Evolutionary conservation across 30 jellyfish, hydroid and myxozoan species (phyloP).

Genomic region (Cassiopea andromeda): DNA sequence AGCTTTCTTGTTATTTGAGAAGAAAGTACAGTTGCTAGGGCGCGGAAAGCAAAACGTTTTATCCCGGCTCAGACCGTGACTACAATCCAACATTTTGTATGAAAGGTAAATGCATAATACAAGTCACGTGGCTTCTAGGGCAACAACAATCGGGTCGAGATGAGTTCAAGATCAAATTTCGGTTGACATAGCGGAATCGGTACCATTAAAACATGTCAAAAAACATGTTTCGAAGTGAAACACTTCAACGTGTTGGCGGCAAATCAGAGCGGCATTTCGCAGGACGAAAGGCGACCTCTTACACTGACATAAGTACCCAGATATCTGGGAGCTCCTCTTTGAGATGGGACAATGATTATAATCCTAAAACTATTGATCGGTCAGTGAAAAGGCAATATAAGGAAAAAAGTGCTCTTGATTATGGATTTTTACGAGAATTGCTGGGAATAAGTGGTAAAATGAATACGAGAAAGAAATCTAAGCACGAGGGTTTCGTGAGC

Average conservation of each 20-base stretch:
- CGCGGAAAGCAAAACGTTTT: not conserved
- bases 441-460: constrained; percentile 44
- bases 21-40: not conserved
- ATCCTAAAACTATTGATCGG: constrained; percentile 13
- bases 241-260: not conserved
- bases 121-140: constrained; percentile 10
- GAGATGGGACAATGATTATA: not conserved
- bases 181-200: constrained; percentile 13
- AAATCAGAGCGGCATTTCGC: not conserved
- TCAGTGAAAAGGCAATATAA: not conserved
- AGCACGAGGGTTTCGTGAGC: constrained; percentile 60
- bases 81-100: too few relatives aligned
- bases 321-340: constrained; percentile 50
- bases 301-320: constrained; percentile 73
- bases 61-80: constrained; percentile 13
- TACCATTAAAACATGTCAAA: constrained; percentile 23
- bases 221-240: not conserved
- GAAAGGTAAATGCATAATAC: not conserved
- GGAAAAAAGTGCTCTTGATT: constrained; percentile 21
- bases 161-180: not conserved
- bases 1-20: not conserved
- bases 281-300: constrained; percentile 46
- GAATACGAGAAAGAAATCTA: constrained; percentile 34
- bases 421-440: constrained; percentile 59
- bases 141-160: not conserved